phyloP scores from a whole-genome alignment of 2,113 vertebrate genomes.

The Poecilia latipinna region DNA sequence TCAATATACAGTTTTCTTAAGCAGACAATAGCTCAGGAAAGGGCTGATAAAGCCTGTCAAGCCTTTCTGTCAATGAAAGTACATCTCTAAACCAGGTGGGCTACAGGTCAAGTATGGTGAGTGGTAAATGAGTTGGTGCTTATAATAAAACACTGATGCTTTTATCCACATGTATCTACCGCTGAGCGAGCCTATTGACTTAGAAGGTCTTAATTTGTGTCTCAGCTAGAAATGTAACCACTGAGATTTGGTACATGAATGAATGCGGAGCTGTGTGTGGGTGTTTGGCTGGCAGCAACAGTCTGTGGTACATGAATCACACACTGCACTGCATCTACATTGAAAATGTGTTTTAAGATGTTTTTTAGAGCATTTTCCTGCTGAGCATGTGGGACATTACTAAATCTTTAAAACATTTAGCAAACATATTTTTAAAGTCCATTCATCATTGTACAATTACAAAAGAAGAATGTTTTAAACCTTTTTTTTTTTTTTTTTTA shows the following conservation, averaged over 20 bases:
- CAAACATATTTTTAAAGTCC: neutral
- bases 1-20: too few relatives aligned
- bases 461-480: too few relatives aligned
- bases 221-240: conserved; percentile 27
- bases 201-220: conserved; percentile 23
- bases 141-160: conserved; percentile 24
- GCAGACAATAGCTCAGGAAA: neutral
- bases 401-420: neutral
- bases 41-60: neutral
- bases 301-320: conserved; percentile 15
- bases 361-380: neutral
- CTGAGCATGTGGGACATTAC: neutral
- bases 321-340: neutral
- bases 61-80: neutral
- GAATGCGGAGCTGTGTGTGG: conserved; percentile 29
- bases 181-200: neutral
- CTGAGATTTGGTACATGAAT: conserved; percentile 32
- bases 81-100: neutral
- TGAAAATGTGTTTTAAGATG: neutral
- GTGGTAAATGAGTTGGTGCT: conserved; percentile 1
- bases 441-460: too few relatives aligned
- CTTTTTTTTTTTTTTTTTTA: too few relatives aligned
- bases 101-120: neutral
- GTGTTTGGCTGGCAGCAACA: conserved; percentile 19
- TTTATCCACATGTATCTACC: conserved; percentile 4